phyloP scores from a whole-genome alignment of 1,140 invertebrate species.

The Lasioglossum albipes region DNA sequence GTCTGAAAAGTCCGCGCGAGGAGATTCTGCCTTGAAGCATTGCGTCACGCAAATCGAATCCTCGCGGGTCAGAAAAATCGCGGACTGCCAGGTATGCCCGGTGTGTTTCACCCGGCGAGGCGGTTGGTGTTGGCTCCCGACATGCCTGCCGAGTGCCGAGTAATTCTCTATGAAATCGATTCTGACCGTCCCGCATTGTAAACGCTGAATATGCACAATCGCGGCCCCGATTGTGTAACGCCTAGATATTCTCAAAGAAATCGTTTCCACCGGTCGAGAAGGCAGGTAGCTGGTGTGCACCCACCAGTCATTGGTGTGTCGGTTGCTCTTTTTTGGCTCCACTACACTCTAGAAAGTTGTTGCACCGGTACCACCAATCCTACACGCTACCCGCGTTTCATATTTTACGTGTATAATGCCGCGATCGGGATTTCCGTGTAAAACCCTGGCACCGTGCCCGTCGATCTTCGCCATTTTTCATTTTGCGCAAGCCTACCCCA shows the following conservation, averaged over 20 bases:
- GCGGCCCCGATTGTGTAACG: slow-evolving; percentile 50
- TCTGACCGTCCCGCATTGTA: slow-evolving; percentile 56
- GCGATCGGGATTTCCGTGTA: slow-evolving; percentile 13
- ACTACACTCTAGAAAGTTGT: slow-evolving; percentile 63
- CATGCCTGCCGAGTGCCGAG: slow-evolving; percentile 31
- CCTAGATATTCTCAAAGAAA: slow-evolving; percentile 58
- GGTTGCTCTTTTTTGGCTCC: slow-evolving; percentile 54
- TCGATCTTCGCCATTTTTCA: not conserved
- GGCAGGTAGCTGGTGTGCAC: slow-evolving; percentile 54
- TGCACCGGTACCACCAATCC: slow-evolving; percentile 59
- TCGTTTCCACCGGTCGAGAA: slow-evolving; percentile 33
- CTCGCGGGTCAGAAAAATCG: slow-evolving; percentile 51
- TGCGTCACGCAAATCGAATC: slow-evolving; percentile 62
- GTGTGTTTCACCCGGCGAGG: not conserved
- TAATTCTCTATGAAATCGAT: slow-evolving; percentile 67
- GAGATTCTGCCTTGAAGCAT: slow-evolving; percentile 45
- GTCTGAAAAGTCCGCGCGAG: slow-evolving; percentile 38
- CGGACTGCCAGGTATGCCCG: slow-evolving; percentile 48
- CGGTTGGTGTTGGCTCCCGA: slow-evolving; percentile 9
- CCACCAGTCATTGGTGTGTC: slow-evolving; percentile 33
- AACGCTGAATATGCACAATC: slow-evolving; percentile 54
- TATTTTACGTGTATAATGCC: slow-evolving; percentile 37
- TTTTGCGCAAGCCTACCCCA: no score
- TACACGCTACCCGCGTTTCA: slow-evolving; percentile 51
- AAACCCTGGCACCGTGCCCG: not conserved